phyloP scores from a whole-genome alignment of 1,140 invertebrate species.

The Metopolophium dirhodum region DNA sequence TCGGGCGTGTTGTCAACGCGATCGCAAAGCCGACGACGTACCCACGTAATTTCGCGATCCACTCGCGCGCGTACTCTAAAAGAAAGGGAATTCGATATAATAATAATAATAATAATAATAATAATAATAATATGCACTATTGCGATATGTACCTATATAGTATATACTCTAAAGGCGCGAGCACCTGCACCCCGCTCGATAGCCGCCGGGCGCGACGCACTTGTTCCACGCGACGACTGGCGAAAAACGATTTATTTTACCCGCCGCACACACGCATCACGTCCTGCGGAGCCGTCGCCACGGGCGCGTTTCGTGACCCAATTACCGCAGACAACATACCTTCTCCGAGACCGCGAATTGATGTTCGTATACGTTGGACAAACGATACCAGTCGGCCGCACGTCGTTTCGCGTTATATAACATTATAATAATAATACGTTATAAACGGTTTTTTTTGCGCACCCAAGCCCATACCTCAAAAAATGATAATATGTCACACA shows the following conservation, averaged over 20 bases:
- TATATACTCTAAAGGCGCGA: neutral
- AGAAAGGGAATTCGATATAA: neutral
- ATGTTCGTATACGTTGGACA: no score
- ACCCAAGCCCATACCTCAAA: no score
- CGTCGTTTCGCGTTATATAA: neutral
- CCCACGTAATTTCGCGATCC: neutral
- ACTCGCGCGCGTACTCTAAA: neutral
- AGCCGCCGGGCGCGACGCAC: neutral
- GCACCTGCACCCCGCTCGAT: neutral
- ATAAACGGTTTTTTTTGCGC: neutral
- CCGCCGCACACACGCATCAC: neutral
- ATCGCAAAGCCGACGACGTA: neutral
- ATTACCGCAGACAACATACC: neutral
- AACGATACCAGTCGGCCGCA: neutral
- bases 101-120: neutral
- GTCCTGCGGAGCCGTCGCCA: neutral
- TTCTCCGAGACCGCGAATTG: neutral
- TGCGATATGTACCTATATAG: neutral
- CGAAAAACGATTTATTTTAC: neutral
- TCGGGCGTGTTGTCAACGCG: neutral
- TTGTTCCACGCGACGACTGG: neutral
- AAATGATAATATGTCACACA: no score
- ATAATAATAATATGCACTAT: neutral
- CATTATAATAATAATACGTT: no score
- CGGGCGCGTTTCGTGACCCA: neutral